phyloP scores from a whole-genome alignment of 2,113 vertebrate genomes.

The Neopipo cinnamomea region DNA sequence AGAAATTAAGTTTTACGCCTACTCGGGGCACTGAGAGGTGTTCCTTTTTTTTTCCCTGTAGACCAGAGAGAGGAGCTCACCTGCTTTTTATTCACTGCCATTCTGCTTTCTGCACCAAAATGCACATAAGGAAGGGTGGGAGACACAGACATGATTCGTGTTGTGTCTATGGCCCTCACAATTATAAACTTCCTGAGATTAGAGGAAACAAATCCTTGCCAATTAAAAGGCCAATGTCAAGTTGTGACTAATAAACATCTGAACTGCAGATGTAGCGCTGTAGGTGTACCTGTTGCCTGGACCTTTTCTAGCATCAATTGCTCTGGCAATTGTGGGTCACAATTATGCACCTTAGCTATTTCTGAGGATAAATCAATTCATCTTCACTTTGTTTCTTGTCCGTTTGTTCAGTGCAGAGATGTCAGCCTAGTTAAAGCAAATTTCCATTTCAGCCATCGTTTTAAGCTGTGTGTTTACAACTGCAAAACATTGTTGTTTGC shows the following conservation, averaged over 20 bases:
- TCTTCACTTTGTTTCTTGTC: neutral
- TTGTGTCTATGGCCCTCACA: neutral
- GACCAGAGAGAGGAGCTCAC: neutral
- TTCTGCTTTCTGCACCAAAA: neutral
- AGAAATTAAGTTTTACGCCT: neutral
- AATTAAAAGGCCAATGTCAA: conserved; percentile 25
- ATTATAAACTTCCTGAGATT: conserved; percentile 39
- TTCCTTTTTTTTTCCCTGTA: neutral
- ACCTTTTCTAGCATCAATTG: neutral
- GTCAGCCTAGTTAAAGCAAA: neutral
- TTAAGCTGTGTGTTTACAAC: neutral
- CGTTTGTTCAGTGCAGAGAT: neutral
- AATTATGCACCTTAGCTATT: neutral
- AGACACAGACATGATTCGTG: neutral
- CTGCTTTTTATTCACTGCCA: neutral
- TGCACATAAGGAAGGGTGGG: neutral
- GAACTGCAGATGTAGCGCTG: conserved; percentile 42
- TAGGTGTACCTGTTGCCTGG: conserved; percentile 3
- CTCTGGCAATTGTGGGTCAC: neutral
- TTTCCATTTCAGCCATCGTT: neutral
- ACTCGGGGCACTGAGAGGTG: fast-evolving
- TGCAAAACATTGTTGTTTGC: neutral
- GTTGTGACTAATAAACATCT: conserved; percentile 47
- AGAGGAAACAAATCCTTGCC: conserved; percentile 3
- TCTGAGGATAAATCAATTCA: neutral